Conservation (phyloP, 2,888 invertebrate species). For the Eristalinus aeneus region DNA sequence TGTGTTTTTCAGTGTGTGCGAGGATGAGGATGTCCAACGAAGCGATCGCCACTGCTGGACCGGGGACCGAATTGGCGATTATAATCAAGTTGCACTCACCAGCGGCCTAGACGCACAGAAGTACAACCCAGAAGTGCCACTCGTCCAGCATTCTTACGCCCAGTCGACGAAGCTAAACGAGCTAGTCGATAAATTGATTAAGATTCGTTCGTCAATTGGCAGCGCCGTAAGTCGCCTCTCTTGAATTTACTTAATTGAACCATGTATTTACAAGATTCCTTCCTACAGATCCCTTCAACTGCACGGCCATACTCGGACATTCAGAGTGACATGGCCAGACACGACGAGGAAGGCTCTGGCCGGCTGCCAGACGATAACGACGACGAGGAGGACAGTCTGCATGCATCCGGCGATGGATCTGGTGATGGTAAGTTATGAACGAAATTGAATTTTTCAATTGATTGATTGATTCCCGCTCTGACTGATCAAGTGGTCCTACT, state of each 20-base stretch:
- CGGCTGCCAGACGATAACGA: conserved; percentile 76
- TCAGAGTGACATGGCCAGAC: conserved; percentile 80
- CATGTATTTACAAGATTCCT: conserved; percentile 4
- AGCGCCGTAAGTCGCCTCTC: conserved; percentile 76
- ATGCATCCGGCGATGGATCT: conserved; percentile 79
- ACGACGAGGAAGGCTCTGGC: conserved; percentile 79
- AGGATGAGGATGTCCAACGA: conserved; percentile 78
- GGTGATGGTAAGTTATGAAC: conserved; percentile 76
- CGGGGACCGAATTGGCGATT: conserved; percentile 80
- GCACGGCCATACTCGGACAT: conserved; percentile 78
- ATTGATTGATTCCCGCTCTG: conserved; percentile 60
- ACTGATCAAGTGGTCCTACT: conserved; percentile 28
- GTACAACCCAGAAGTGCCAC: conserved; percentile 80
- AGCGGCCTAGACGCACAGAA: conserved; percentile 78
- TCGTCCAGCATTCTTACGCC: conserved; percentile 74
- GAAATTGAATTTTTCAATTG: conserved; percentile 49
- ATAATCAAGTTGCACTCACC: conserved; percentile 78
- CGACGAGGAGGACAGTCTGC: conserved; percentile 78
- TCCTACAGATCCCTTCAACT: conserved; percentile 76
- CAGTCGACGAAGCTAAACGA: conserved; percentile 78
- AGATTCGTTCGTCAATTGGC: conserved; percentile 79
- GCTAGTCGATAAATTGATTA: conserved; percentile 79
- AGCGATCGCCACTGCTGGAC: conserved; percentile 80
- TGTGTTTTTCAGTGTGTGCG: conserved; percentile 76
- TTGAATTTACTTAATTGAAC: conserved; percentile 5